Base-by-base conservation (phyloP, 2,797 vertebrate genomes). In the Ceyx erithaca region DNA sequence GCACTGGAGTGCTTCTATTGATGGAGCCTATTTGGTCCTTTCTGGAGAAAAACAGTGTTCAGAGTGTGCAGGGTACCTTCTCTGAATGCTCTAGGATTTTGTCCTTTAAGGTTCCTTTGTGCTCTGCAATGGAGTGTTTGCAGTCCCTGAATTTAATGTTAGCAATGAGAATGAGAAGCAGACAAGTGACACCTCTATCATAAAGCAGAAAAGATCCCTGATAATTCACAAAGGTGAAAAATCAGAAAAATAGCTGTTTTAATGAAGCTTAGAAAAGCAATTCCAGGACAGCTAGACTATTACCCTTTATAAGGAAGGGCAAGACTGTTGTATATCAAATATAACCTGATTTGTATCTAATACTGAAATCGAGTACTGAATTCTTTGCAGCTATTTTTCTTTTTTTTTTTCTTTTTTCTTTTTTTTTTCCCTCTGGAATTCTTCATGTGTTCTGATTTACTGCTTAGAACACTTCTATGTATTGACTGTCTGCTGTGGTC, bases 401-500 rank as follows among this genome's bases (percentile, higher is more conserved):
- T 15, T 95, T 57, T 86, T 79, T 92, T 85, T 49, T 49, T 49
- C 8, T 48, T 23, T 49, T 14, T 25, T 33, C 33, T 95, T 61
- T 89, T 81, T 91, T 85, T 49, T 95, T 61, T 90, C 80, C 89
- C 84, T 84, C 61, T 70, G 30, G 55, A 66, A 52, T 41, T 89
- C 61, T 96, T 92, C 94, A 89, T 80, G n/a, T 96, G 76, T 97
- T 98, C 97, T 97, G 98, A 98, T 98, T 97, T 98, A 98, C 93
- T 82, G 86, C 97, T 97, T 94, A 85, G 94, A 94, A 90, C 93
- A 92, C 80, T 96, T 98, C 97, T 98, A 98, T 95, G 96, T 99
- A 99, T 99, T 98, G 99, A 99, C 98, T 98, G 97, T 97, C 97
- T 97, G 96, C 97, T 93, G 95, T 97, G 95, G 94, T 96, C 97